Conservation (phyloP, 2,888 invertebrate genomes). For the Synanthedon vespiformis region DNA sequence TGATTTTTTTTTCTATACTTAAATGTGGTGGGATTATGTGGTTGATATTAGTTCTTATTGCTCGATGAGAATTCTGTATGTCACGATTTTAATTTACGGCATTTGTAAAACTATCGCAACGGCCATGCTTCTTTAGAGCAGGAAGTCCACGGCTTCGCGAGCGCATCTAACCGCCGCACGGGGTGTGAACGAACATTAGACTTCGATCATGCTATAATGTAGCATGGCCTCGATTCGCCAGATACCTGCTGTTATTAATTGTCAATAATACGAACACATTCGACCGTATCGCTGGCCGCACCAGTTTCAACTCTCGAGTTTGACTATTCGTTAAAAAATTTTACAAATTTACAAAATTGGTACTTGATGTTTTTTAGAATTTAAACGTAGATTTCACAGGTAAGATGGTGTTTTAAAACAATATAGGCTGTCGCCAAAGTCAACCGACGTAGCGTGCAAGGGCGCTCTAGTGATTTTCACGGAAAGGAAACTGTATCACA, state of each 20-base stretch:
- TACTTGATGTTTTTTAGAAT: no score
- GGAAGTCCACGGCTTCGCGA: constrained; percentile 19
- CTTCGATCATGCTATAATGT: constrained; percentile 32
- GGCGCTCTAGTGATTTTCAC: no score
- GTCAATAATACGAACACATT: constrained; percentile 29
- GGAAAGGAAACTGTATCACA: no score
- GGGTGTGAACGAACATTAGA: constrained; percentile 14
- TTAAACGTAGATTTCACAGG: no score
- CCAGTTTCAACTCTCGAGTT: no score
- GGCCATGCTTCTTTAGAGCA: constrained; percentile 52
- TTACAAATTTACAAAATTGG: no score
- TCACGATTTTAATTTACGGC: constrained; percentile 37
- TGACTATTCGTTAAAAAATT: no score
- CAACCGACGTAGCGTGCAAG: no score
- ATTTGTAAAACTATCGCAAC: constrained; percentile 34
- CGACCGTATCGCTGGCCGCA: no score
- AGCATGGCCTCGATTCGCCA: constrained; percentile 35
- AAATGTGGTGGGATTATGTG: constrained; percentile 54
- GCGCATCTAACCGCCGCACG: constrained; percentile 17
- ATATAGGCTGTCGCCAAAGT: no score
- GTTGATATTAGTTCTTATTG: constrained; percentile 44
- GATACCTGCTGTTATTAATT: constrained; percentile 20
- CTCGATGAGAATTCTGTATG: constrained; percentile 43
- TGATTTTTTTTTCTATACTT: constrained; percentile 52
- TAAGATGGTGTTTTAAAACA: no score